A percentile compares a stretch with the other conserved stretches of the same genome.
phyloP scores from a whole-genome alignment of 2,113 vertebrate species.

The Carettochelys insculpta region DNA sequence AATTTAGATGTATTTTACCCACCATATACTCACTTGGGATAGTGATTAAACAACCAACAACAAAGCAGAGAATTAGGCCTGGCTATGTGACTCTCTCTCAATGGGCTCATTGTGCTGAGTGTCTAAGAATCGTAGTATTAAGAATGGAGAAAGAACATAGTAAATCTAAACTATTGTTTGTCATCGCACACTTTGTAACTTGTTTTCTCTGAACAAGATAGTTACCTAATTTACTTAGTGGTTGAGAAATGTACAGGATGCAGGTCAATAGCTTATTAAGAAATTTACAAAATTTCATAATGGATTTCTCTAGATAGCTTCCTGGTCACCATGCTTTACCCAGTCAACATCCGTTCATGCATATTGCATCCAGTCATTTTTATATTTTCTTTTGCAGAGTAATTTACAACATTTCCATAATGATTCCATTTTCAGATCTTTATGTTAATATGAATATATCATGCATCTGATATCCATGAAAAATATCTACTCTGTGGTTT shows the following conservation, averaged over 20 bases:
- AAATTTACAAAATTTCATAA: constrained; percentile 56
- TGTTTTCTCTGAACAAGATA: background rate
- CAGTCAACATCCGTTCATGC: background rate
- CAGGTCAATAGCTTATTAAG: background rate
- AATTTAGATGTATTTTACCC: background rate
- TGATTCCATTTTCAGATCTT: background rate
- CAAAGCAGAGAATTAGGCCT: background rate
- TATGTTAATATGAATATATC: background rate
- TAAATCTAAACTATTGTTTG: background rate
- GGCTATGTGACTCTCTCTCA: rapidly evolving
- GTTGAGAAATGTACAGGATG: constrained; percentile 23
- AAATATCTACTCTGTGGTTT: background rate
- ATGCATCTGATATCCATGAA: background rate
- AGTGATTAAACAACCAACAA: background rate
- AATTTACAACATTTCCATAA: background rate
- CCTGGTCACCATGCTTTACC: background rate
- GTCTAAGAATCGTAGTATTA: background rate
- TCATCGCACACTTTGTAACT: background rate
- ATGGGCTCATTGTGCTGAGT: background rate
- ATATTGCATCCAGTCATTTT: rapidly evolving
- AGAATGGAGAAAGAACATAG: rapidly evolving
- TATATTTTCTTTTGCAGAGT: background rate
- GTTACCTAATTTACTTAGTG: constrained; percentile 41
- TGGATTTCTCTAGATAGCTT: background rate
- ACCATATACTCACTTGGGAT: background rate